Conservation (phyloP, 2,113 vertebrate species). For the Albula glossodonta region DNA sequence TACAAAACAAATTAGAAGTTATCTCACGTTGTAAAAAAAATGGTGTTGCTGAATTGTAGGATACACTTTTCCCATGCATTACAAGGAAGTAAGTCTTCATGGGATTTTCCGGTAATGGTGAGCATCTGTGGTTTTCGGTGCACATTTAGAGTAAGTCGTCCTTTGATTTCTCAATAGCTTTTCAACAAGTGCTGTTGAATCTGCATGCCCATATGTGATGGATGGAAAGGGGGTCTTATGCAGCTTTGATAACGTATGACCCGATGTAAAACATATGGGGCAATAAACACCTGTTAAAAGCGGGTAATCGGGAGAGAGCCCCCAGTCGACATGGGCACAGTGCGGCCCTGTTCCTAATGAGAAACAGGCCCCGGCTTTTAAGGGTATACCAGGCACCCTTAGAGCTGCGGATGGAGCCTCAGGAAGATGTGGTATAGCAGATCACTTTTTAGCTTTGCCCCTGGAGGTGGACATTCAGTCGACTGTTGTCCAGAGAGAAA, state of each 20-base stretch:
- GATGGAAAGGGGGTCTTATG: conserved; percentile 39
- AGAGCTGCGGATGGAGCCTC: conserved; percentile 48
- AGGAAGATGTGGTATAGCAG: conserved; percentile 15
- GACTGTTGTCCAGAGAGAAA: conserved; percentile 7
- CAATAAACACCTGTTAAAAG: conserved; percentile 71
- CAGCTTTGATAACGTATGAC: conserved; percentile 43
- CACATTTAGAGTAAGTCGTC: neutral
- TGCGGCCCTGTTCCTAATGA: conserved; percentile 57
- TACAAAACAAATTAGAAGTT: neutral
- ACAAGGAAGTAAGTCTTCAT: neutral
- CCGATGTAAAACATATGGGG: conserved; percentile 64
- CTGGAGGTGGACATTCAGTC: neutral
- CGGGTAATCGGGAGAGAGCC: conserved; percentile 51
- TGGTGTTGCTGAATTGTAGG: conserved; percentile 2
- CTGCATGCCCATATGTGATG: conserved; percentile 39
- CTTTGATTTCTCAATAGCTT: conserved; percentile 17
- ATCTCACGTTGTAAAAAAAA: neutral
- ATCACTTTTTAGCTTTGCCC: neutral
- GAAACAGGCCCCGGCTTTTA: conserved; percentile 57
- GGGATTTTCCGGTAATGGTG: neutral
- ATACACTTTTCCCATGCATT: neutral
- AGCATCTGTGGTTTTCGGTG: neutral
- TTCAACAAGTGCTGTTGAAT: conserved; percentile 14
- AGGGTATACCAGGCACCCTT: conserved; percentile 42
- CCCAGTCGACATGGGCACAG: conserved; percentile 56